A percentile compares a stretch with the other conserved stretches of the same genome.
Conservation (phyloP, 2,797 vertebrate species). For the Chaetodon trifasciatus region DNA sequence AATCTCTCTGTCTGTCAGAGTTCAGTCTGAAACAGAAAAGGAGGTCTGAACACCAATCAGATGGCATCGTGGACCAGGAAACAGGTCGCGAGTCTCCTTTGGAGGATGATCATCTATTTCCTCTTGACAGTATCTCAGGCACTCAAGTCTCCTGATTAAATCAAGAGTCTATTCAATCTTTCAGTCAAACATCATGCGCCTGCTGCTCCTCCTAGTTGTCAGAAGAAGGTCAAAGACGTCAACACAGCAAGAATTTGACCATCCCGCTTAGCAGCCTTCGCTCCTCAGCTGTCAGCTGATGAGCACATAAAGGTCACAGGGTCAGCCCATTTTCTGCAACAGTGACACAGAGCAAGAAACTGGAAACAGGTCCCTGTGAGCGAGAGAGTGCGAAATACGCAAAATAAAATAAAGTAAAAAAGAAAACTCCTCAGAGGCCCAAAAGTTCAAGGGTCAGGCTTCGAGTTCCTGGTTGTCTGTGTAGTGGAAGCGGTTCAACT, state of each 20-base stretch:
- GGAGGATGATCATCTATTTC: constrained; percentile 17
- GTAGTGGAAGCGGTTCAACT: constrained; percentile 86
- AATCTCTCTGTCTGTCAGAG: constrained; percentile 35
- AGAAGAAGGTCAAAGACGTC: constrained; percentile 34
- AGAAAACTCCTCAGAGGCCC: constrained; percentile 33
- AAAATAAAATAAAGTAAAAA: constrained; percentile 38
- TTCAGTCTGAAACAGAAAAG: constrained; percentile 47
- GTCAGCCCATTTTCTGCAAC: constrained; percentile 45
- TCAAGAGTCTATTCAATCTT: constrained; percentile 41
- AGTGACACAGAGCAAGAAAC: constrained; percentile 51
- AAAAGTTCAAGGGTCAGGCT: constrained; percentile 76
- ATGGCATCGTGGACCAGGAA: constrained; percentile 40
- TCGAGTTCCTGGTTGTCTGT: constrained; percentile 83
- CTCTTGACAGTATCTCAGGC: constrained; percentile 58
- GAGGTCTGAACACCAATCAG: constrained; percentile 45
- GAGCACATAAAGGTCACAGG: constrained; percentile 45
- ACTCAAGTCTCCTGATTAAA: constrained; percentile 58
- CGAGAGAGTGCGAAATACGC: constrained; percentile 57
- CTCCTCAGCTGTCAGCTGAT: constrained; percentile 38
- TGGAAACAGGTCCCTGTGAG: constrained; percentile 49
- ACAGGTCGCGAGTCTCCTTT: constrained; percentile 28
- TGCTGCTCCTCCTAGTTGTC: constrained; percentile 31
- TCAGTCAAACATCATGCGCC: constrained; percentile 40
- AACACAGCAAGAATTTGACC: constrained; percentile 27
- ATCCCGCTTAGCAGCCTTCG: constrained; percentile 43